Evolutionary conservation across 1,140 invertebrate genomes (phyloP).

Genomic region (Protaetia brevitarsis): DNA sequence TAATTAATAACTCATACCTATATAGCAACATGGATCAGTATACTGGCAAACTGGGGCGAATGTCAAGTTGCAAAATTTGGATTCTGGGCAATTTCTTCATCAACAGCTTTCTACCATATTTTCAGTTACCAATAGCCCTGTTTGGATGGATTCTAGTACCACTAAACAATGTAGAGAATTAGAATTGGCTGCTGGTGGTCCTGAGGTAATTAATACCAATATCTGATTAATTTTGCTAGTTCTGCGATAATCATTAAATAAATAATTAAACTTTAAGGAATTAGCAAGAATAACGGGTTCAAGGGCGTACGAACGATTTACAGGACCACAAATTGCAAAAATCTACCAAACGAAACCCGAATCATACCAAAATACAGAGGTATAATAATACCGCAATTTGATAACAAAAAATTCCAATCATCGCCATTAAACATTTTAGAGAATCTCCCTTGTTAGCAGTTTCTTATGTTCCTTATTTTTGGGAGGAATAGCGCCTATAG

Average conservation of each 20-base stretch:
- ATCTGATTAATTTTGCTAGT: background rate
- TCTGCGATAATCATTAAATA: background rate
- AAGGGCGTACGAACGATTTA: constrained; percentile 90
- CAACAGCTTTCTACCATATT: constrained; percentile 78
- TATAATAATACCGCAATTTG: constrained; percentile 48
- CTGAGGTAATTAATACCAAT: constrained; percentile 53
- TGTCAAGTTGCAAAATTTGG: constrained; percentile 61
- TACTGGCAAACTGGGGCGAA: constrained; percentile 84
- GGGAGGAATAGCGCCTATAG: constrained; percentile 88
- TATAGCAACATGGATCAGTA: constrained; percentile 92
- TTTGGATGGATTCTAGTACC: constrained; percentile 97
- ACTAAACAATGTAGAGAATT: constrained; percentile 72
- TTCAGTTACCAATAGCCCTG: constrained; percentile 76
- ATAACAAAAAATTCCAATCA: background rate
- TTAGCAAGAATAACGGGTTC: constrained; percentile 88
- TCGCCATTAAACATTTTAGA: constrained; percentile 52
- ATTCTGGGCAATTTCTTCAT: constrained; percentile 75
- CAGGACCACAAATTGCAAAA: constrained; percentile 90
- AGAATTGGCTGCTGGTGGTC: constrained; percentile 77
- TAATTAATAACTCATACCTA: constrained; percentile 43
- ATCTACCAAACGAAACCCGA: constrained; percentile 69
- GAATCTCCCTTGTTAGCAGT: constrained; percentile 91
- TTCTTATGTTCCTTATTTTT: constrained; percentile 86
- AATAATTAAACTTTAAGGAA: constrained; percentile 53
- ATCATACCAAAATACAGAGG: constrained; percentile 78